These are phyloP conservation scores for Xiphorhynchus elegans DNA, from an alignment of 2,113 vertebrate genomes.

Conservation along the genomic window DNA sequence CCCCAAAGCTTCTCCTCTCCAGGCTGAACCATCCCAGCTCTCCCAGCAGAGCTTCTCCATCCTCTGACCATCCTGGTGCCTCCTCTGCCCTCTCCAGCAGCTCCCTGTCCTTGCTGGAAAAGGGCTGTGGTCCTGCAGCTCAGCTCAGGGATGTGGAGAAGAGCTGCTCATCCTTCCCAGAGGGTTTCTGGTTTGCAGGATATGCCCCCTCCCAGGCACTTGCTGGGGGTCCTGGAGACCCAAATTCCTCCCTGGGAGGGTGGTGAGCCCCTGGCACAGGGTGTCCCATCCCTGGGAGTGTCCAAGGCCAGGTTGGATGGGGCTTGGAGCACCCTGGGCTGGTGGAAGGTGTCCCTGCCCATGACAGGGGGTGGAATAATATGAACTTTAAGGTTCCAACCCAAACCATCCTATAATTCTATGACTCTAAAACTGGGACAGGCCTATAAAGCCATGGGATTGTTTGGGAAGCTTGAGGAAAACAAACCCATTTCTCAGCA, in stretches of 20 bases:
- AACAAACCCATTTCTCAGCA: background rate
- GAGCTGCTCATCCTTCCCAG: no score
- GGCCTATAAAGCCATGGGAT: background rate
- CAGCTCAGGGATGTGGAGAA: no score
- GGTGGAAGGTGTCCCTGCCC: background rate
- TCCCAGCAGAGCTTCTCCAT: background rate
- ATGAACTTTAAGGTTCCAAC: background rate
- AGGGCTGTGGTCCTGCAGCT: no score
- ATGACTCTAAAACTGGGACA: background rate
- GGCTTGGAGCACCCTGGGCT: no score
- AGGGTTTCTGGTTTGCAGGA: no score
- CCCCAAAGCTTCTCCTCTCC: background rate
- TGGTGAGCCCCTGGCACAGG: no score
- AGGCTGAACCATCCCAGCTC: background rate
- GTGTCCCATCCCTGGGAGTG: no score
- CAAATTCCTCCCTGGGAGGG: no score
- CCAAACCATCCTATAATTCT: background rate
- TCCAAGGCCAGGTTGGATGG: no score
- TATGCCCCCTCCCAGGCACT: no score
- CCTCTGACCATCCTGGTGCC: background rate
- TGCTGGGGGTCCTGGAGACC: no score
- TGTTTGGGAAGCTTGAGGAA: background rate
- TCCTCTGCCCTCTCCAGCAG: background rate
- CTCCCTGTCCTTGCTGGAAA: background rate
- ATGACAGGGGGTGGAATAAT: background rate